These are phyloP conservation scores for Danio tinwini DNA, from an alignment of 2,797 vertebrate genomes.

Conservation along the genomic window DNA sequence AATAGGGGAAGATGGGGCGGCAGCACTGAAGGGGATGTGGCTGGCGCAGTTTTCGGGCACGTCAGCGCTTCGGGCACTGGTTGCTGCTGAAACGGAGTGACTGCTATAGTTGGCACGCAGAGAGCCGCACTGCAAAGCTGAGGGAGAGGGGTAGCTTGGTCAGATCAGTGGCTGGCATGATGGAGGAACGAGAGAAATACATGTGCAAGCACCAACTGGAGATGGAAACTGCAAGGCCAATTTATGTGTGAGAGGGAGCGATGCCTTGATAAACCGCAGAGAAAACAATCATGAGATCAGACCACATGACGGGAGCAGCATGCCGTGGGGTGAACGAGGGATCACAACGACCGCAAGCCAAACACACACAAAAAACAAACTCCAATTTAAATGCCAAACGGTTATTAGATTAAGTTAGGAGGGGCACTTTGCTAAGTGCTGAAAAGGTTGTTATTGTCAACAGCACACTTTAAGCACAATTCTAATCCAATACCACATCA, in stretches of 20 bases:
- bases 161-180: constrained; percentile 71
- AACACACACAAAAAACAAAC: constrained; percentile 24
- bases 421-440: constrained; percentile 1
- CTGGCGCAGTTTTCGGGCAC: constrained; percentile 68
- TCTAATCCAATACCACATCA: constrained; percentile 32
- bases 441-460: background rate
- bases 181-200: constrained; percentile 69
- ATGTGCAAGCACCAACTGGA: constrained; percentile 79
- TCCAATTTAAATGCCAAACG: background rate
- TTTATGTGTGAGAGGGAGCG: constrained; percentile 27
- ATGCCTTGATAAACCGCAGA: constrained; percentile 37
- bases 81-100: constrained; percentile 75
- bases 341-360: constrained; percentile 25
- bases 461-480: background rate
- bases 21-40: constrained; percentile 39
- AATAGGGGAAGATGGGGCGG: constrained; percentile 77
- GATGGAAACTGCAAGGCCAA: constrained; percentile 82
- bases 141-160: constrained; percentile 76
- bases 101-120: constrained; percentile 72
- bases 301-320: constrained; percentile 21
- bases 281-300: constrained; percentile 29
- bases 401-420: constrained; percentile 15
- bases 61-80: constrained; percentile 71
- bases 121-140: constrained; percentile 72
- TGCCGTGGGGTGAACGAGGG: constrained; percentile 20